A percentile compares a stretch with the other conserved stretches of the same genome.
These are phyloP conservation scores for Agrypnia vestita DNA, from an alignment of 1,140 invertebrate species.

Conservation along the genomic window DNA sequence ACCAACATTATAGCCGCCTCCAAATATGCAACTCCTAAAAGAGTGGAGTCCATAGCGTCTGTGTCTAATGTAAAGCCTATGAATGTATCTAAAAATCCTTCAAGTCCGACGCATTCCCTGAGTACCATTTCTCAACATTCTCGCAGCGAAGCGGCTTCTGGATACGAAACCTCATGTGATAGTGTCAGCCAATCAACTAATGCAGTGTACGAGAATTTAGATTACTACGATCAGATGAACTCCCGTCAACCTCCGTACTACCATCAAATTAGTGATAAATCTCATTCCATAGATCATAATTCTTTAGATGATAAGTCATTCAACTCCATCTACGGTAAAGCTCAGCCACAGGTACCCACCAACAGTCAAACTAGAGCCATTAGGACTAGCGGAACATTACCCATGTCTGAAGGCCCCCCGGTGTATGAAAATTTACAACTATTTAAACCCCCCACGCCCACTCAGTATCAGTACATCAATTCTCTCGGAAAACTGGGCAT, in stretches of 20 bases:
- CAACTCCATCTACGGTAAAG: conserved; percentile 67
- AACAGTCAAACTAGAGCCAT: conserved; percentile 72
- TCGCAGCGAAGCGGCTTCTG: conserved; percentile 75
- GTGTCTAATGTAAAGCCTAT: conserved; percentile 68
- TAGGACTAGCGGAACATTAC: conserved; percentile 69
- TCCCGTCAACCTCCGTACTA: conserved; percentile 75
- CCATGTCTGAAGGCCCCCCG: conserved; percentile 69
- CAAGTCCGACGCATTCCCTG: conserved; percentile 72
- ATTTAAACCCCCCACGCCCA: conserved; percentile 29
- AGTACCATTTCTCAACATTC: conserved; percentile 75
- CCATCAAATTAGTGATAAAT: conserved; percentile 72
- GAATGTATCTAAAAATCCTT: conserved; percentile 65
- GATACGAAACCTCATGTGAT: conserved; percentile 69
- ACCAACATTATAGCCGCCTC: conserved; percentile 77
- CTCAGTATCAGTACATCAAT: conserved; percentile 40
- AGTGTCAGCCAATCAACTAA: conserved; percentile 68
- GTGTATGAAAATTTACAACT: conserved; percentile 83
- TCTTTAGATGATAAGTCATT: conserved; percentile 9
- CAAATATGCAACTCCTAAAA: conserved; percentile 84
- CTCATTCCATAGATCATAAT: conserved; percentile 60
- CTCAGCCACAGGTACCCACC: conserved; percentile 81
- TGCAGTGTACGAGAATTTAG: conserved; percentile 87
- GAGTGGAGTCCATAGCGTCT: conserved; percentile 77
- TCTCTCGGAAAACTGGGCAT: background rate
- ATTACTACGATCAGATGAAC: conserved; percentile 78